Evolutionary conservation across 2,888 invertebrate genomes (phyloP).

Genomic region (Caenorhabditis japonica): DNA sequence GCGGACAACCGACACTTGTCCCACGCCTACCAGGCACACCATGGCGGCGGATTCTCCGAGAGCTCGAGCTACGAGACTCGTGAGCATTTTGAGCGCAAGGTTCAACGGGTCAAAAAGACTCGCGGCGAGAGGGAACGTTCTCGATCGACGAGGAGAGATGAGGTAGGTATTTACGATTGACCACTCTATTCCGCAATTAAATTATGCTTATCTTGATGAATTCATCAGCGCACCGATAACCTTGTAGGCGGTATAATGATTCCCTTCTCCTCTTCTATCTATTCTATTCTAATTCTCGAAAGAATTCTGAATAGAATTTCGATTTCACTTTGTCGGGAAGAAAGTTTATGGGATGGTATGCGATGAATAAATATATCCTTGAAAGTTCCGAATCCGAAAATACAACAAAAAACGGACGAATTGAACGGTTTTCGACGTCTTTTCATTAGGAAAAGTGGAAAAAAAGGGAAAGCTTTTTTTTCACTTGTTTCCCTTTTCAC

Average conservation of each 20-base stretch:
- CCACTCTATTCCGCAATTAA: not conserved
- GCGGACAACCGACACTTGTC: constrained; percentile 61
- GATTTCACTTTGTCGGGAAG: too few relatives aligned
- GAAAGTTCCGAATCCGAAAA: too few relatives aligned
- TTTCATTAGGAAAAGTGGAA: too few relatives aligned
- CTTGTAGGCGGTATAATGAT: not conserved
- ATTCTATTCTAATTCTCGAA: too few relatives aligned
- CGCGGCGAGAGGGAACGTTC: constrained; percentile 71
- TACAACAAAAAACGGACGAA: too few relatives aligned
- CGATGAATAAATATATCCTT: too few relatives aligned
- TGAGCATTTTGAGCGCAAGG: constrained; percentile 77
- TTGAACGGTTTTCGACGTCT: too few relatives aligned
- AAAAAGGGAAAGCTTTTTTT: too few relatives aligned
- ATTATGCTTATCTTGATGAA: constrained; percentile 12
- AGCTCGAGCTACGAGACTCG: constrained; percentile 75
- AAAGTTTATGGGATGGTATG: too few relatives aligned
- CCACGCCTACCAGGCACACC: constrained; percentile 50
- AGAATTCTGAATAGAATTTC: too few relatives aligned
- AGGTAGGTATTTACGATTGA: constrained; percentile 38
- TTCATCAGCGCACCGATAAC: constrained; percentile 19
- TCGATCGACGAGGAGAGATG: constrained; percentile 61
- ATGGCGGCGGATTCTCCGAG: constrained; percentile 72
- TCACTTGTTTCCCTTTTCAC: too few relatives aligned
- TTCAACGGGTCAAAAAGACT: constrained; percentile 73
- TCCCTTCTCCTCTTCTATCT: too few relatives aligned